Base-by-base conservation (phyloP, 2,797 vertebrate genomes). In the Scleropages formosus region DNA sequence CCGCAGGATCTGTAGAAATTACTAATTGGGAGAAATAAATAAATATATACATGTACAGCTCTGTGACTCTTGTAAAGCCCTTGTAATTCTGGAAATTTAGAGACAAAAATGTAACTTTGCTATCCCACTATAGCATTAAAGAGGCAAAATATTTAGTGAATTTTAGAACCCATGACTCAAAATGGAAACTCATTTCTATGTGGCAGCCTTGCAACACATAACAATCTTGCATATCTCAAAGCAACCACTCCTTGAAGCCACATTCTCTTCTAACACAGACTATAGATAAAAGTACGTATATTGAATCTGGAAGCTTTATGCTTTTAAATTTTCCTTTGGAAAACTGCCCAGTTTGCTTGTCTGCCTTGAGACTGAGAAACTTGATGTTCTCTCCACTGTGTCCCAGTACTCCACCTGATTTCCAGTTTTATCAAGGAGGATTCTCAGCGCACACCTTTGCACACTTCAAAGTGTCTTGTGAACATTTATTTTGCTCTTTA, bases 11-110 rank as follows among this genome's bases (percentile, higher is more conserved):
- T 79, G 78, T 82, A 81, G 26, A 82, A 77, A 81, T 22, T 80
- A 79, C 79, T 70, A 20, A 51, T 75, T 73, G n/a, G 6, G 77
- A 79, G 76, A 80, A 80, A 75, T 16, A 80, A 72, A n/a, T 27
- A 68, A 62, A 72, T 56, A 65, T 3, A 56, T 60, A 58, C n/a
- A 18, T 27, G 53, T 24, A 10, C 44, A 47, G n/a, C 61, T 66
- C 27, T 46, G 6, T 16, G 15, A 47, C 3, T 58, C 51, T 68
- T 69, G 27, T 12, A 49, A 61, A 8, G 0, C 74, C 51, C 51
- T 18, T 12, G 24, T 47, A n/a, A 26, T 4, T 20, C 10, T 0
- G 11, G 18, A n/a, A 49, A 27, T 53, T 56, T 53, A 44, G 39
- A 51, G 51, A 65, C 63, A 67, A 24, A 58, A 22, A 51, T 18